phyloP scores from a whole-genome alignment of 1,140 invertebrate genomes.

The Drosophila ironensis region DNA sequence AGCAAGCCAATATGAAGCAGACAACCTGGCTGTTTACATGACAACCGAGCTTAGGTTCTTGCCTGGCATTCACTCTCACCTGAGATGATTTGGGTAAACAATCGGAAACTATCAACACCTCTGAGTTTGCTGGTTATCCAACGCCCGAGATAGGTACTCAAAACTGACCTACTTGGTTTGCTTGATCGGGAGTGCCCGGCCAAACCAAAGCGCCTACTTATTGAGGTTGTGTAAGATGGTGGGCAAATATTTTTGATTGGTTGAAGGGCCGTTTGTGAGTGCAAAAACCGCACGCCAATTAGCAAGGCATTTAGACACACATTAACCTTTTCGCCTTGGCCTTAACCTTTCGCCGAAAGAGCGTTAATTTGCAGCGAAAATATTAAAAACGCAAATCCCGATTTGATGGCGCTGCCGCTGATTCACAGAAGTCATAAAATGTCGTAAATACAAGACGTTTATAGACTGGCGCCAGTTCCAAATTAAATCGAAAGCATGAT shows the following conservation, averaged over 20 bases:
- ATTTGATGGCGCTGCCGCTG: slow-evolving; percentile 31
- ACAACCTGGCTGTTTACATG: neutral
- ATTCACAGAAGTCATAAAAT: slow-evolving; percentile 63
- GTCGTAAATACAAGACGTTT: slow-evolving; percentile 45
- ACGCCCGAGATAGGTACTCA: neutral
- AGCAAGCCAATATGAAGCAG: neutral
- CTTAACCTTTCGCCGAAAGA: slow-evolving; percentile 58
- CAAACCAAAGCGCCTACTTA: neutral
- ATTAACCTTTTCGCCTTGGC: slow-evolving; percentile 68
- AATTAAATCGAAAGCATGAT: slow-evolving; percentile 4
- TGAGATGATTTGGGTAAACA: neutral
- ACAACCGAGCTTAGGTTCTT: neutral
- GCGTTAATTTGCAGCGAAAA: slow-evolving; percentile 60
- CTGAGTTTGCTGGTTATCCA: neutral
- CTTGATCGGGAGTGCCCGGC: neutral
- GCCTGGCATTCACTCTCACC: neutral
- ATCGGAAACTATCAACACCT: neutral
- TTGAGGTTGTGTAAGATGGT: neutral
- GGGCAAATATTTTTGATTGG: neutral
- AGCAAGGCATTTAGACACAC: slow-evolving; percentile 69
- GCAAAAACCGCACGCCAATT: slow-evolving; percentile 48
- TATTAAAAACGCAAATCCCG: slow-evolving; percentile 40
- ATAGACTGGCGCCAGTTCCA: slow-evolving; percentile 44
- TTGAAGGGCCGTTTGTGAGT: slow-evolving; percentile 19
- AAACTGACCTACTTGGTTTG: neutral